These are phyloP conservation scores for Delphinapterus leucas DNA, from an alignment of 2,113 vertebrate genomes.

Conservation along the genomic window DNA sequence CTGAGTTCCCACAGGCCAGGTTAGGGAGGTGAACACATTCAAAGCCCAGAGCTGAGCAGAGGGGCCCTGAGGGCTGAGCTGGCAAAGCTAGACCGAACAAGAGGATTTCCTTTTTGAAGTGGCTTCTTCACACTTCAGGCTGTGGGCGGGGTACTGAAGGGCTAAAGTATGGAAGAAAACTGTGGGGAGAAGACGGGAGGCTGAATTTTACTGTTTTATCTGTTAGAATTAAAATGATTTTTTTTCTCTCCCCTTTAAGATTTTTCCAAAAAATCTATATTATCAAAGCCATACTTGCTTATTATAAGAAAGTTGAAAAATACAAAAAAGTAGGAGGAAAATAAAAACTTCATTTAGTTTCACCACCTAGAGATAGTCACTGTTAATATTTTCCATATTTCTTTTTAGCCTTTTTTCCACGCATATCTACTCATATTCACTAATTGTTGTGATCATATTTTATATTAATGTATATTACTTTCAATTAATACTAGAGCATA, in stretches of 20 bases:
- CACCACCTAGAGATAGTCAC: background rate
- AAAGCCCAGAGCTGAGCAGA: background rate
- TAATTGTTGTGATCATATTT: background rate
- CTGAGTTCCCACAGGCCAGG: background rate
- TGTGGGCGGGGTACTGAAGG: background rate
- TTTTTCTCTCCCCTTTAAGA: background rate
- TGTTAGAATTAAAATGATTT: background rate
- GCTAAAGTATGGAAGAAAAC: background rate
- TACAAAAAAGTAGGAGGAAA: constrained; percentile 26
- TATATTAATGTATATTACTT: constrained; percentile 32
- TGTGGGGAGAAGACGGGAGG: background rate
- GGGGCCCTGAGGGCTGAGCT: background rate
- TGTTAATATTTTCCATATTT: constrained; percentile 31
- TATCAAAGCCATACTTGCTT: background rate
- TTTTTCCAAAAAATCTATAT: background rate
- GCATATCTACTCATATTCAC: background rate
- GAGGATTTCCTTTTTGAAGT: constrained; percentile 28
- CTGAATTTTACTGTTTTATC: constrained; percentile 5
- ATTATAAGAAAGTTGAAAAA: constrained; percentile 37
- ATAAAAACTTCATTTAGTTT: constrained; percentile 11
- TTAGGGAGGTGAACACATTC: background rate
- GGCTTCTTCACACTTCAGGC: background rate
- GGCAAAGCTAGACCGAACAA: background rate
- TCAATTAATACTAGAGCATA: constrained; percentile 2
- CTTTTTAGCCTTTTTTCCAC: background rate